These are phyloP conservation scores for Centroberyx gerrardi DNA, from an alignment of 2,797 vertebrate species.

Conservation along the genomic window DNA sequence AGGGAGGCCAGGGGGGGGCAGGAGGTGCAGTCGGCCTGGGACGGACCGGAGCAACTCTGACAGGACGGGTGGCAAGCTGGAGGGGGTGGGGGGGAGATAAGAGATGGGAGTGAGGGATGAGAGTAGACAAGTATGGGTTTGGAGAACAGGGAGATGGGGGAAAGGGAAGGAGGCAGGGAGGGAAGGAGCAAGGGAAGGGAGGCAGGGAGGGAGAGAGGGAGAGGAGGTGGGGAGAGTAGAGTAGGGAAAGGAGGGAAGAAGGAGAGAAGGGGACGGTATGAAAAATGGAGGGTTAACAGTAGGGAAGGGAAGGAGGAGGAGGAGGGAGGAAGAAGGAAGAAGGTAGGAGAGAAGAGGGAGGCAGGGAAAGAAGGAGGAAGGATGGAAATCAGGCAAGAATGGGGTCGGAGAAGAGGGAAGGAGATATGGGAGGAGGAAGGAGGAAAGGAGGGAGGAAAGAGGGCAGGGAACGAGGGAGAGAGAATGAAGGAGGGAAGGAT, in stretches of 20 bases:
- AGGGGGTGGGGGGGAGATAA: background rate
- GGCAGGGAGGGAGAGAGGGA: no score
- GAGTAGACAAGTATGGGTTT: background rate
- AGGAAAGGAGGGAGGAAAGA: no score
- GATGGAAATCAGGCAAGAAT: no score
- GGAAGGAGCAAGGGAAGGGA: no score
- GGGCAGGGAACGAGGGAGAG: no score
- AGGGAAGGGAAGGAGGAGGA: background rate
- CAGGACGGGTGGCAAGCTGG: conserved; percentile 94
- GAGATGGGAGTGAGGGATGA: background rate
- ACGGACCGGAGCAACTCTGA: conserved; percentile 87
- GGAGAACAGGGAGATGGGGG: background rate
- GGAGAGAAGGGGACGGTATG: background rate
- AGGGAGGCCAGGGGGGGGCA: conserved; percentile 86
- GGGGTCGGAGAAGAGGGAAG: no score
- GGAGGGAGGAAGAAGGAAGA: background rate
- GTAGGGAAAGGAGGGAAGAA: no score
- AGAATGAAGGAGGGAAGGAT: background rate
- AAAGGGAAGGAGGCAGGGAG: no score
- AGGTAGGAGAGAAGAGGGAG: background rate
- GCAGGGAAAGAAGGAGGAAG: background rate
- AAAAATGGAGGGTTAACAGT: background rate
- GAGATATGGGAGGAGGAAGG: no score
- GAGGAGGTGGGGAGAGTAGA: background rate
- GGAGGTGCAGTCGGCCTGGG: conserved; percentile 87